These are phyloP conservation scores for cattle (Bos taurus) DNA, from an alignment of 2,113 vertebrate genomes.

Conservation along the genomic window DNA sequence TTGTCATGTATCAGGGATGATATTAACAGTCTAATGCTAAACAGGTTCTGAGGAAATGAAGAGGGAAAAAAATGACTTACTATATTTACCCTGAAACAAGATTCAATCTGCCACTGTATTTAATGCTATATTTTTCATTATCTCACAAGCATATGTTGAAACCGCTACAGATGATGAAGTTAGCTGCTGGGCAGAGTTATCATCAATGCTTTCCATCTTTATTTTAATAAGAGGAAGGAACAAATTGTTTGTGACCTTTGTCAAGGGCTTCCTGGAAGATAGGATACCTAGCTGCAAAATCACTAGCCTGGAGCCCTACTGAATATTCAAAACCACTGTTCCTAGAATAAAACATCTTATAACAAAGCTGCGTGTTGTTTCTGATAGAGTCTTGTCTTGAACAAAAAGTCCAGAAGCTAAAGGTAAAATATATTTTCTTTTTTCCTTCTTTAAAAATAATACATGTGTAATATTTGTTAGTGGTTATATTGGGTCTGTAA, in stretches of 20 bases:
- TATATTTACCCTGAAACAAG: constrained; percentile 93
- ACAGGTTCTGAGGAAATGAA: constrained; percentile 89
- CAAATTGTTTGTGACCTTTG: constrained; percentile 95
- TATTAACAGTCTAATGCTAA: constrained; percentile 93
- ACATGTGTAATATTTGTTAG: not conserved
- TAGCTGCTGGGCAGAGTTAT: constrained; percentile 94
- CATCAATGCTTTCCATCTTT: constrained; percentile 85
- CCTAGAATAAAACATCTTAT: constrained; percentile 75
- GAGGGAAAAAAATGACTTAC: constrained; percentile 87
- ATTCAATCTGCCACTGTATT: constrained; percentile 94
- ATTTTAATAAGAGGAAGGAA: constrained; percentile 89
- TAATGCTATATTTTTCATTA: constrained; percentile 96
- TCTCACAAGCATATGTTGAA: constrained; percentile 95
- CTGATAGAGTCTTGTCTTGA: constrained; percentile 67
- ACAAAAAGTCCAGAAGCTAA: constrained; percentile 55
- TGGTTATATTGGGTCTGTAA: not conserved
- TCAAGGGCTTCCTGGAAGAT: constrained; percentile 91
- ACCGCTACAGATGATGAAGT: constrained; percentile 92
- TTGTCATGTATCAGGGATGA: constrained; percentile 87
- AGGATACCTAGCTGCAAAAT: constrained; percentile 81
- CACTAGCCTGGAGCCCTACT: constrained; percentile 84
- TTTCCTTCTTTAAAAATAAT: not conserved
- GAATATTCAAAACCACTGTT: constrained; percentile 87
- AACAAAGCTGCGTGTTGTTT: constrained; percentile 83
- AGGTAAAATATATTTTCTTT: constrained; percentile 24